Evolutionary conservation across 1,140 invertebrate genomes (phyloP), one percentile per base, ranked within the genome.

Genomic region (Calosoma granatense): DNA sequence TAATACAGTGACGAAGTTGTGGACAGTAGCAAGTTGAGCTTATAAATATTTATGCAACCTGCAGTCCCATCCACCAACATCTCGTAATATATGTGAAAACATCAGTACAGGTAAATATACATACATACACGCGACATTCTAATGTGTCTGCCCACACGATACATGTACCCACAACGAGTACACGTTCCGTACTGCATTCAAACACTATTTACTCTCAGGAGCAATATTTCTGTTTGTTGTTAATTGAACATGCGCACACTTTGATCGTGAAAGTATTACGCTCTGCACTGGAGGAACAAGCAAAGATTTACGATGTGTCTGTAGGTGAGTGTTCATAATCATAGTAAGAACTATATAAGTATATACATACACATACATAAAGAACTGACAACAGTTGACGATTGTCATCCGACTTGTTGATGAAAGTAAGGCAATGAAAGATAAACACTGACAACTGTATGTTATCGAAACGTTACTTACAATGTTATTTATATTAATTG

Each of bases 101-200:
- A 47, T 47, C 26, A 30, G 26, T 47, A 47, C 26, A 36, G 26
- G 17, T 12, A 47, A 47, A 47, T 4, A 17, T 6, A 17, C 15
- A 17, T 47, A 47, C 41, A 47, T 17, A 17, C 17, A 47, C n/a
- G n/a, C 41, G 9, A 47, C 41, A 47, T 47, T 47, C 41, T 47
- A 47, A 47, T n/a, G n/a, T 47, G 41, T 47, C 41, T 47, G 41
- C 41, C 41, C 41, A 47, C 41, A 47, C 41, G 17, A 47, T 47
- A 12, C 41, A 47, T 47, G 41, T 47, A 47, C 6, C 9, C 17
- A 47, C 41, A 47, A 47, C 17, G 41, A 11, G 17, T 17, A 17
- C 41, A 17, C 9, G 9, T 9, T 17, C 9, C 9, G 41, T 9
- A 9, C 4, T 12, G 41, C 41, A 47, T 47, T 47, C 17, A 47